Base-by-base conservation (phyloP, 2,113 vertebrate genomes). In the Fulmarus glacialis region DNA sequence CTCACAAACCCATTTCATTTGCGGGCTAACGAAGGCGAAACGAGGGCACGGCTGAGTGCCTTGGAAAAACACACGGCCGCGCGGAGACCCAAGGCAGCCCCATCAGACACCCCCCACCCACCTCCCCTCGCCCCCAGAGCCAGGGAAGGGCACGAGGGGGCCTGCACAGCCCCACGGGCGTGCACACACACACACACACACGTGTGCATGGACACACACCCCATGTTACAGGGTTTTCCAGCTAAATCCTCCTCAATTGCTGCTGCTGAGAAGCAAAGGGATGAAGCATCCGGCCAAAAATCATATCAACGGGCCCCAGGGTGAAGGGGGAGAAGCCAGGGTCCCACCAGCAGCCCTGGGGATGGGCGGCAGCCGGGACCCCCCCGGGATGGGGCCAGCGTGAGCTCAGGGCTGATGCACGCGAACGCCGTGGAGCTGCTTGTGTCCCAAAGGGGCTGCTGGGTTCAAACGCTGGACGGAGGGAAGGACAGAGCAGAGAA, bases 1-100 rank as follows among this genome's bases (percentile, higher is more conserved):
- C 80, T 79, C 91, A 50, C 89, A 91, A 48, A 64, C 66, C 87
- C 70, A 3, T 75, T 87, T 50, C 73, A 82, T 92, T 82, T 82
- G 63, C 38, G 30, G 82, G 71, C 55, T 62, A 34, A 45, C 4
- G 6, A 32, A 42, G 21, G 89, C 38, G 48, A 74, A 95, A 86
- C 22, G 5, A 92, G 77, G 20, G 24, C 85, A 79, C 50, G 12
- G 82, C 75, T 42, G 73, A 94, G 53, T 29, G 60, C 84, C 82
- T 86, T 79, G 88, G 81, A 83, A 75, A 97, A 78, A 56, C 34
- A 21, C 27, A 26, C 2, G 3, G 38, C 15, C 7, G 2, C 52
- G 50, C 34, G 0, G 6, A 48, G 71, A 38, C 34, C 34, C 4
- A 12, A 11, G 34, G 12, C 22, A 42, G 43, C 55, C 23, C 55